Conservation (phyloP, 1,140 invertebrate species). For the Caenorhabditis inopinata region DNA sequence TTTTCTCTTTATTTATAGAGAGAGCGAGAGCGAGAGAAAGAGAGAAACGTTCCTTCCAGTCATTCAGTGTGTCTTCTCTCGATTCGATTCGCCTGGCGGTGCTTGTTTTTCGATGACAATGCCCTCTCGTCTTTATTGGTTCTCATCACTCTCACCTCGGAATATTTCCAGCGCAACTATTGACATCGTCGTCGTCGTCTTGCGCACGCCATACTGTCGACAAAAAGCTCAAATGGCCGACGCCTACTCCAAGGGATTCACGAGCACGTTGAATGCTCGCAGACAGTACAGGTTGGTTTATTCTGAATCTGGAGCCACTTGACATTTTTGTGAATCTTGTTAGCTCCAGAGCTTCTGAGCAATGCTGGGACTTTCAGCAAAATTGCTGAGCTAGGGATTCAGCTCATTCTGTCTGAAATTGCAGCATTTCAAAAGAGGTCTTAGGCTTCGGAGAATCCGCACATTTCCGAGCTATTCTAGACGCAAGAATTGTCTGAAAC, state of each 20-base stretch:
- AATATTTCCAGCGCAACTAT: constrained; percentile 14
- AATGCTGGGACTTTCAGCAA: no score
- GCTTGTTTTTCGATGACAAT: constrained; percentile 26
- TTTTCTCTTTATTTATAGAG: constrained; percentile 16
- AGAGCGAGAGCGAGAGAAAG: no score
- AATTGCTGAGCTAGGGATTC: no score
- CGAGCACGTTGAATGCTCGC: not conserved
- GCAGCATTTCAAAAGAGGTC: no score
- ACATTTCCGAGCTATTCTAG: no score
- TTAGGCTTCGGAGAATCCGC: no score
- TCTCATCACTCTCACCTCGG: not conserved
- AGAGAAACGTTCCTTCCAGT: not conserved
- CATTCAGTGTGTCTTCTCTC: not conserved
- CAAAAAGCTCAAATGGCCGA: not conserved
- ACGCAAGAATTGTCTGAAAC: no score
- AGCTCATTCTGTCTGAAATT: no score
- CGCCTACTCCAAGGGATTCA: not conserved
- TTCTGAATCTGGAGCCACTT: no score
- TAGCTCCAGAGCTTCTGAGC: no score
- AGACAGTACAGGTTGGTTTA: constrained; percentile 10
- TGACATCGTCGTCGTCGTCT: constrained; percentile 4
- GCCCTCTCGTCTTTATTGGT: not conserved
- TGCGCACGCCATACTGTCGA: no score
- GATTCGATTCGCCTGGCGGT: not conserved
- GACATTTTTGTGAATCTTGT: no score